Conservation (phyloP, 2,113 vertebrate species). For the Petrocephalus microphthalmus region DNA sequence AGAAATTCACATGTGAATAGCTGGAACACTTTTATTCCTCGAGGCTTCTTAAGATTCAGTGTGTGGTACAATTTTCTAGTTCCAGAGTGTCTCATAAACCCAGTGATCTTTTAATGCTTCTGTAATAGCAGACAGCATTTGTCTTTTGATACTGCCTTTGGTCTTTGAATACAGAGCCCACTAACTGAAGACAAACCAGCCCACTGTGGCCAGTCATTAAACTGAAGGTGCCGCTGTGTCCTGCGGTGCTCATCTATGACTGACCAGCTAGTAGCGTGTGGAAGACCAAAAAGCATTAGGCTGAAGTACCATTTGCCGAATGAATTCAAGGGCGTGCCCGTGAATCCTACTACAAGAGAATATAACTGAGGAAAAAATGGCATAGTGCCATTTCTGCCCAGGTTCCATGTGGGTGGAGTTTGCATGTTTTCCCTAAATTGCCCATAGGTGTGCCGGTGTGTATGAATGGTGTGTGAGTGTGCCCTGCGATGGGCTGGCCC, state of each 20-base stretch:
- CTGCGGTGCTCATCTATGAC: not conserved
- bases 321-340: not conserved
- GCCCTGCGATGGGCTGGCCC: too few species aligned
- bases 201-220: not conserved
- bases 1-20: not conserved
- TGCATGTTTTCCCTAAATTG: too few species aligned
- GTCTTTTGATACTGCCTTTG: not conserved
- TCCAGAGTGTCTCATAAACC: not conserved
- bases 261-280: not conserved
- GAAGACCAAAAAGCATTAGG: not conserved
- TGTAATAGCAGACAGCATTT: not conserved
- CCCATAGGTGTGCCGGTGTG: too few species aligned
- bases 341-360: not conserved
- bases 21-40: not conserved
- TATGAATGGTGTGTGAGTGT: too few species aligned
- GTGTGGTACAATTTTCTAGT: not conserved
- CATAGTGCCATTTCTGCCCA: not conserved
- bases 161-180: not conserved
- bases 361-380: not conserved
- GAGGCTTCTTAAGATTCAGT: not conserved
- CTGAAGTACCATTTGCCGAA: not conserved
- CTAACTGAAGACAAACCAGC: not conserved
- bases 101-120: not conserved
- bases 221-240: not conserved
- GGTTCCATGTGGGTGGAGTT: too few species aligned